Percentiles rank a stretch among this genome's conserved stretches.
These are phyloP conservation scores for Cyprinodon tularosa DNA, from an alignment of 2,113 vertebrate species.

Conservation along the genomic window DNA sequence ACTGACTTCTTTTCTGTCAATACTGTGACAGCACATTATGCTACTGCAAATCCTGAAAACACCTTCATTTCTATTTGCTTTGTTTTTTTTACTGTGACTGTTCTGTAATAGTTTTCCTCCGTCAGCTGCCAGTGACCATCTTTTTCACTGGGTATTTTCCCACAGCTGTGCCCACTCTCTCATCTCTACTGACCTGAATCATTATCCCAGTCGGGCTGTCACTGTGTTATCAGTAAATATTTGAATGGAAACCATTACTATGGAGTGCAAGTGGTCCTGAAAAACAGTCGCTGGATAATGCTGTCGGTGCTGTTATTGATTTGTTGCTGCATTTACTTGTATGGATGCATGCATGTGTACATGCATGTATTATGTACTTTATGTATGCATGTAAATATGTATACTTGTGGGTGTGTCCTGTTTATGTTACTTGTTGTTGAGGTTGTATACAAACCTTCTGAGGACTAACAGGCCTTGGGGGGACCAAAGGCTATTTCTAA, in stretches of 20 bases:
- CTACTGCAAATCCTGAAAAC: slow-evolving; percentile 6
- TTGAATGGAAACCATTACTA: slow-evolving; percentile 41
- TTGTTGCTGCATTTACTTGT: neutral
- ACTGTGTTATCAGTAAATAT: slow-evolving; percentile 56
- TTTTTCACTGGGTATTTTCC: slow-evolving; percentile 50
- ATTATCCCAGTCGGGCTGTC: slow-evolving; percentile 47
- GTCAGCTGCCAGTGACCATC: slow-evolving; percentile 11
- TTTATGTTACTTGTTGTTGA: too few species aligned
- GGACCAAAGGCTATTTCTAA: too few species aligned
- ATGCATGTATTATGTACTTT: neutral
- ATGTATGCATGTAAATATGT: neutral
- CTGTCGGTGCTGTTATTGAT: neutral
- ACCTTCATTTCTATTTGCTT: neutral
- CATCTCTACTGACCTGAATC: slow-evolving; percentile 75
- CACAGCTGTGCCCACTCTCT: slow-evolving; percentile 51
- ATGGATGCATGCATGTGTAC: neutral
- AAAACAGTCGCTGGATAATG: slow-evolving; percentile 27
- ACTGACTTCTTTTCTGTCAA: slow-evolving; percentile 1
- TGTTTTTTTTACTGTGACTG: neutral
- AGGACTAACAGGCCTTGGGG: too few species aligned
- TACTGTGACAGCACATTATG: neutral
- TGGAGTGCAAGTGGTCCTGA: slow-evolving; percentile 32
- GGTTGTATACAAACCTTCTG: too few species aligned
- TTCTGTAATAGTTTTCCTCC: slow-evolving; percentile 16
- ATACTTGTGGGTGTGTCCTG: too few species aligned